Conservation (phyloP, 2,888 invertebrate species). For the Candidula unifasciata region DNA sequence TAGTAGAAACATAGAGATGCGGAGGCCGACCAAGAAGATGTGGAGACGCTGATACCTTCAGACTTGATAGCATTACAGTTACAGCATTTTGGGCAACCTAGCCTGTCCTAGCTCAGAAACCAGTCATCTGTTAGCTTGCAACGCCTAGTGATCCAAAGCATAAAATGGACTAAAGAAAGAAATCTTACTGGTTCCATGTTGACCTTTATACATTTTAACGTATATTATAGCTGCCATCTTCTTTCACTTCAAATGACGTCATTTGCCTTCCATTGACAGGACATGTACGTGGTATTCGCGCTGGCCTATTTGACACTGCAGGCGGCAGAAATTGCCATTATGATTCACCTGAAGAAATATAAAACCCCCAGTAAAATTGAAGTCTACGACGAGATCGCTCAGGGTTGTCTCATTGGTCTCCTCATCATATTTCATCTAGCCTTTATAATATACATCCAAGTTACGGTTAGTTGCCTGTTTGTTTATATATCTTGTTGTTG, state of each 20-base stretch:
- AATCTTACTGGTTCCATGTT: too few relatives aligned
- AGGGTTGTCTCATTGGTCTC: conserved; percentile 61
- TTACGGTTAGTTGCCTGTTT: conserved; percentile 65
- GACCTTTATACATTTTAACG: neutral
- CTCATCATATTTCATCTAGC: conserved; percentile 72
- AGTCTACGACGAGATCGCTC: conserved; percentile 61
- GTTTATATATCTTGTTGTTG: neutral
- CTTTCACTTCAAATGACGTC: neutral
- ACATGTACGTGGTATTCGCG: conserved; percentile 68
- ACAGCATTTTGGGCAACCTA: too few relatives aligned
- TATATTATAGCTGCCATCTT: neutral
- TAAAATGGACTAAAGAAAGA: too few relatives aligned
- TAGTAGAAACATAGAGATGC: too few relatives aligned
- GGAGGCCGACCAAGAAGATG: too few relatives aligned
- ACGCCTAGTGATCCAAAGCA: too few relatives aligned
- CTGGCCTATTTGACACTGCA: conserved; percentile 66
- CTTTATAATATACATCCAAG: conserved; percentile 72
- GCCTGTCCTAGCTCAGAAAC: too few relatives aligned
- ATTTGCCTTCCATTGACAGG: conserved; percentile 57
- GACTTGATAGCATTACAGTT: too few relatives aligned
- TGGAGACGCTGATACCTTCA: too few relatives aligned
- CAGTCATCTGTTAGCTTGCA: too few relatives aligned
- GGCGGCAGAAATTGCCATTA: conserved; percentile 65
- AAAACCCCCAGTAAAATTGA: conserved; percentile 53
- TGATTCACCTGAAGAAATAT: conserved; percentile 58